Evolutionary conservation across 2,113 vertebrate genomes (phyloP).

Genomic region (Triplophysa dalaica): DNA sequence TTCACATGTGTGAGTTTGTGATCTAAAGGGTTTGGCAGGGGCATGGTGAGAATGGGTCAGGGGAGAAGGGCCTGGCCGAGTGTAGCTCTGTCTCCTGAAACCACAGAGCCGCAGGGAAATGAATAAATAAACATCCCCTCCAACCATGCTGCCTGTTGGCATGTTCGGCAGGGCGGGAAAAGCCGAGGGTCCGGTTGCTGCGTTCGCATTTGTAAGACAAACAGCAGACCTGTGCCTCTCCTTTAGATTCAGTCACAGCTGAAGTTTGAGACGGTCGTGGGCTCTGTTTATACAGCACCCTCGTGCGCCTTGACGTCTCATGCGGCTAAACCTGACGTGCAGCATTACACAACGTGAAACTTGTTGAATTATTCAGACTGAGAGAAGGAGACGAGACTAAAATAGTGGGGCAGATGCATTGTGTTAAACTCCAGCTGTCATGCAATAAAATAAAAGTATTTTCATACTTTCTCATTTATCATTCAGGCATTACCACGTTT

Average conservation of each 20-base stretch:
- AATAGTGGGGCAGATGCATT: constrained; percentile 50
- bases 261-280: constrained; percentile 50
- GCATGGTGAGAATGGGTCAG: constrained; percentile 59
- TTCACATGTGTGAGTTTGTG: constrained; percentile 41
- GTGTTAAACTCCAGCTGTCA: constrained; percentile 50
- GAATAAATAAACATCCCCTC: constrained; percentile 80
- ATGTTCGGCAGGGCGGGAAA: constrained; percentile 62
- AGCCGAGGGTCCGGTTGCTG: constrained; percentile 42
- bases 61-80: constrained; percentile 70
- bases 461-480: constrained; percentile 51
- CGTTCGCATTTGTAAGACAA: constrained; percentile 47
- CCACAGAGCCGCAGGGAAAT: constrained; percentile 73
- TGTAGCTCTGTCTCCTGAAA: constrained; percentile 75
- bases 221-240: constrained; percentile 38
- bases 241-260: constrained; percentile 51
- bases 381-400: constrained; percentile 14
- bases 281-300: constrained; percentile 31
- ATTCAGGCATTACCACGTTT: constrained; percentile 56
- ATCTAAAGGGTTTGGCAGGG: constrained; percentile 64
- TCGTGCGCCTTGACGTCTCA: neutral
- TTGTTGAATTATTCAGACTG: constrained; percentile 64
- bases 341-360: constrained; percentile 40
- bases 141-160: constrained; percentile 71
- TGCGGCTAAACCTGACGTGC: constrained; percentile 7
- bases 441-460: constrained; percentile 60